phyloP scores from a whole-genome alignment of 2,797 vertebrate species.

The Danio albolineatus region DNA sequence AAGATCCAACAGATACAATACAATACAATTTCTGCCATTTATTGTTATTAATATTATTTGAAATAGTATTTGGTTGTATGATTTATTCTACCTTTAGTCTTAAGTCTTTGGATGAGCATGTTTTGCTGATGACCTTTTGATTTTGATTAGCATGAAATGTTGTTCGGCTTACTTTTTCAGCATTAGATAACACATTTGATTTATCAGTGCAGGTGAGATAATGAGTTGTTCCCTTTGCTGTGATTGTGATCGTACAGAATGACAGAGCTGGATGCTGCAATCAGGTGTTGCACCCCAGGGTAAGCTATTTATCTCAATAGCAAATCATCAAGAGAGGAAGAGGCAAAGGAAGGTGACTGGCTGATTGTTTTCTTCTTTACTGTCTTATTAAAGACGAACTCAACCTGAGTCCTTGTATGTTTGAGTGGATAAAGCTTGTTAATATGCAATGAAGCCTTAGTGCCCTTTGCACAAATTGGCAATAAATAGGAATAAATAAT shows the following conservation, averaged over 20 bases:
- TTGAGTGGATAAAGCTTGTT: conserved; percentile 15
- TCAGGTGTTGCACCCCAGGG: conserved; percentile 58
- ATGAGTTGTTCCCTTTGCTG: conserved; percentile 35
- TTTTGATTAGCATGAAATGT: conserved; percentile 41
- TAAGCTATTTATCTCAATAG: conserved; percentile 58
- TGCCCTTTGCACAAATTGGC: background rate
- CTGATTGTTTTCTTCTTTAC: conserved; percentile 35
- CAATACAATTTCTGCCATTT: background rate
- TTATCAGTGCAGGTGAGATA: conserved; percentile 42
- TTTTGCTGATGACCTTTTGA: conserved; percentile 37
- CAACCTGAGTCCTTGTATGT: conserved; percentile 7
- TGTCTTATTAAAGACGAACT: conserved; percentile 28
- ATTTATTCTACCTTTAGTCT: conserved; percentile 3
- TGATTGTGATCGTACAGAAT: conserved; percentile 47
- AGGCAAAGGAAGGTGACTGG: conserved; percentile 44
- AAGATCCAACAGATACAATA: too few relatives aligned
- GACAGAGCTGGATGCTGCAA: conserved; percentile 51
- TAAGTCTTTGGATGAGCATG: background rate
- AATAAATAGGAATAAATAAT: conserved; percentile 3
- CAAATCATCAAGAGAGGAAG: conserved; percentile 54
- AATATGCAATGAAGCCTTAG: background rate
- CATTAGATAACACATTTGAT: conserved; percentile 24
- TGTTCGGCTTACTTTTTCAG: conserved; percentile 1
- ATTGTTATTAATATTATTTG: background rate
- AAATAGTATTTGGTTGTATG: background rate